Base-by-base conservation (phyloP, 2,797 vertebrate species). In the Hypotaenidia okinawae region DNA sequence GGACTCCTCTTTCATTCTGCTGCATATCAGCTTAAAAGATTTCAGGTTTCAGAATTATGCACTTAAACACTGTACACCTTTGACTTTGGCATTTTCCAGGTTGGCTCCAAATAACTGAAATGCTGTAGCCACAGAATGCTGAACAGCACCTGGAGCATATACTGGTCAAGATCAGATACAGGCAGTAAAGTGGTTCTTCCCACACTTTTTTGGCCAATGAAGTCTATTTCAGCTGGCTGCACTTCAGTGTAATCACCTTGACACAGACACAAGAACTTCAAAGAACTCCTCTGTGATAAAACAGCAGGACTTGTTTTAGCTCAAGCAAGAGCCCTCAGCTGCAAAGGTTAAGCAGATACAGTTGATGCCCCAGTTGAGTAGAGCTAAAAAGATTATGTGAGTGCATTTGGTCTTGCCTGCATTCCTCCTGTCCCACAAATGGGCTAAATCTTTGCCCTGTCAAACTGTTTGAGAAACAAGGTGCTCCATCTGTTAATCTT, bases 211-310 rank as follows among this genome's bases (percentile, higher is more conserved):
- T 84, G 41, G 63, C 75, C 55, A 61, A 73, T 80, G 30, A 43
- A 91, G 35, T 32, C 69, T 61, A 4, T 90, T 91, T 77, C 76
- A 78, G 45, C 58, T 79, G 55, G 66, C 33, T 89, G 51, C 43
- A 41, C 88, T 94, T 94, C 91, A 93, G 32, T 66, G 32, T 66
- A 77, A 90, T 61, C 86, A 92, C 93, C 63, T 75, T 79, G 69
- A 85, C 73, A 63, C 37, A 87, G 72, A 75, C 43, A 57, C 62
- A 90, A 72, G 75, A 87, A 66, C 49, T 87, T 85, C 76, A 95
- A 85, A 95, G 74, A 77, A 28, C 51, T 84, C 35, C 47, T 80
- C 72, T 45, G 45, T 43, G 69, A 68, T 77, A 79, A 89, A 77
- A 75, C 41, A 68, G 66, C 32, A 77, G 64, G 52, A 49, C 87